Conservation (phyloP, 2,888 invertebrate genomes). For the Xanthia togata region DNA sequence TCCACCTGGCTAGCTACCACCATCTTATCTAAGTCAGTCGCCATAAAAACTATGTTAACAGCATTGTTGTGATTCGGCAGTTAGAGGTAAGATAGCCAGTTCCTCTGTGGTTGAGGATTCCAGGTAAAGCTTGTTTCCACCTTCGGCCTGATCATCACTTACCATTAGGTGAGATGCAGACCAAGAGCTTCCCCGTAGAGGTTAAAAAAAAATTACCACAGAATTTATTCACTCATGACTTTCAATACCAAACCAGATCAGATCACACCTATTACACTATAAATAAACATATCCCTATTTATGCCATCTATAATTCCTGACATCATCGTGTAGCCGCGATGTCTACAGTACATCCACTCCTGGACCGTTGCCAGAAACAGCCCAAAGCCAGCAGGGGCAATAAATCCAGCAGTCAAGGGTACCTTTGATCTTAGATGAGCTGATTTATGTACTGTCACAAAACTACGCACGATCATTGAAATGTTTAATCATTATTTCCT, state of each 20-base stretch:
- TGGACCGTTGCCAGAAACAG: constrained; percentile 57
- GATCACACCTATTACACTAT: not conserved
- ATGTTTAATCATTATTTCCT: constrained; percentile 36
- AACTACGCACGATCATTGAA: constrained; percentile 47
- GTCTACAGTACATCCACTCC: constrained; percentile 54
- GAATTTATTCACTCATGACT: not conserved
- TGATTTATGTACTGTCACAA: constrained; percentile 63
- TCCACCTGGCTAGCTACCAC: too few relatives aligned
- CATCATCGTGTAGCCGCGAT: constrained; percentile 52
- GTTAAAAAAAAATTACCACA: not conserved
- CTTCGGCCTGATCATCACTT: too few relatives aligned
- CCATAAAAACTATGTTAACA: too few relatives aligned
- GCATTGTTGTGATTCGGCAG: too few relatives aligned
- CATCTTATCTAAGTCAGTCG: too few relatives aligned
- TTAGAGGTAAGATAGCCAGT: too few relatives aligned
- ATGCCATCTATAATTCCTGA: constrained; percentile 26
- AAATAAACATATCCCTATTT: constrained; percentile 6
- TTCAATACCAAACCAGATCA: not conserved
- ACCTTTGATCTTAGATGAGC: constrained; percentile 63
- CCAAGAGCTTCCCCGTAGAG: too few relatives aligned
- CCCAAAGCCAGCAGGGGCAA: constrained; percentile 44
- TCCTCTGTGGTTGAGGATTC: too few relatives aligned
- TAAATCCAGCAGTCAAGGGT: constrained; percentile 63
- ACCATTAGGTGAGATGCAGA: too few relatives aligned
- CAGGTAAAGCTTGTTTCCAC: too few relatives aligned